Percentiles rank a stretch among this genome's conserved stretches.
Evolutionary conservation across 2,797 vertebrate genomes (phyloP).

Genomic region (Acanthornis magna): DNA sequence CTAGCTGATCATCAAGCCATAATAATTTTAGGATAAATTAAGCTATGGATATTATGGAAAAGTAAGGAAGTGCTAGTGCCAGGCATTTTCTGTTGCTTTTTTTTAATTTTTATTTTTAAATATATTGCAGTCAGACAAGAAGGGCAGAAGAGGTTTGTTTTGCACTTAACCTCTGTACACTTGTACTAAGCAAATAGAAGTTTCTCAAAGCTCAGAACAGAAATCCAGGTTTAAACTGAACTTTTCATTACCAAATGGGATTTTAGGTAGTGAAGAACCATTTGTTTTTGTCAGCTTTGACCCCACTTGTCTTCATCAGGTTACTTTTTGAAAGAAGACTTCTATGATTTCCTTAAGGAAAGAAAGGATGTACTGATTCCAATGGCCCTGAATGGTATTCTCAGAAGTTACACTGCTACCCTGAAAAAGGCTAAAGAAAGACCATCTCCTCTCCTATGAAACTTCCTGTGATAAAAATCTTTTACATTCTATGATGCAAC

Average conservation of each 20-base stretch:
- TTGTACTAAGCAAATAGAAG: constrained; percentile 43
- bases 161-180: constrained; percentile 37
- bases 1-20: constrained; percentile 80
- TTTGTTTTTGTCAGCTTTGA: constrained; percentile 24
- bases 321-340: constrained; percentile 29
- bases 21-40: constrained; percentile 83
- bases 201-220: neutral
- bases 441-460: neutral
- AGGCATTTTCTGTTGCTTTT: neutral
- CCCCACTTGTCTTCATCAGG: constrained; percentile 28
- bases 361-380: neutral
- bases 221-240: neutral
- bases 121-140: constrained; percentile 53
- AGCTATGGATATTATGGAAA: constrained; percentile 74
- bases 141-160: constrained; percentile 18
- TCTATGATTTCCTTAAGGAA: neutral
- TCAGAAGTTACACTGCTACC: neutral
- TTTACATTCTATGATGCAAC: neutral
- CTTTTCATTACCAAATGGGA: neutral
- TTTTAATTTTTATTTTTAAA: neutral
- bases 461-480: constrained; percentile 6
- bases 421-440: neutral
- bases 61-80: constrained; percentile 70
- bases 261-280: neutral
- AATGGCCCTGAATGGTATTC: neutral